A percentile compares a stretch with the other conserved stretches of the same genome.
These are phyloP conservation scores for Geococcyx californianus DNA, from an alignment of 2,113 vertebrate species.

Conservation along the genomic window DNA sequence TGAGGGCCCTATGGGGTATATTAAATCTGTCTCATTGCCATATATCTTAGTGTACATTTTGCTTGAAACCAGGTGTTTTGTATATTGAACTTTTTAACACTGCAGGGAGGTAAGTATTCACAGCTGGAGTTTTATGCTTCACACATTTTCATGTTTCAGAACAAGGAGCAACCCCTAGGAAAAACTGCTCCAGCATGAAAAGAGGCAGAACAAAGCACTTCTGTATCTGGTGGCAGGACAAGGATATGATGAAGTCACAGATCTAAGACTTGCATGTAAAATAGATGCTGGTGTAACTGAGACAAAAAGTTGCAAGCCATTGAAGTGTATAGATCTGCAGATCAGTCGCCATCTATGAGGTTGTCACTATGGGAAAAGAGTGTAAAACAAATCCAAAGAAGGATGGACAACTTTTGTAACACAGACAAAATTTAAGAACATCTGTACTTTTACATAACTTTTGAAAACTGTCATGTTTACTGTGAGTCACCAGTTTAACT, in stretches of 20 bases:
- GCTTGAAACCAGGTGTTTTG: conserved; percentile 86
- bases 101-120: conserved; percentile 85
- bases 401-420: conserved; percentile 1
- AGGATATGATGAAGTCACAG: conserved; percentile 72
- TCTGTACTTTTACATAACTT: conserved; percentile 11
- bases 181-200: conserved; percentile 68
- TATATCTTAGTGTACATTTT: conserved; percentile 82
- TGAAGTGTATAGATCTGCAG: conserved; percentile 39
- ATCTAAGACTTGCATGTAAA: conserved; percentile 72
- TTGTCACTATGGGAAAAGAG: conserved; percentile 16
- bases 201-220: conserved; percentile 73
- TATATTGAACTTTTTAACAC: conserved; percentile 86
- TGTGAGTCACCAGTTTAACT: conserved; percentile 36
- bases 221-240: conserved; percentile 74
- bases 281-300: conserved; percentile 44
- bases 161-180: conserved; percentile 76
- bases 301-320: conserved; percentile 60
- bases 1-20: conserved; percentile 81
- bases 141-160: conserved; percentile 86
- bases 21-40: conserved; percentile 82
- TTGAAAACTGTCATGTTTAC: neutral
- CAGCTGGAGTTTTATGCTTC: conserved; percentile 87
- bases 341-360: conserved; percentile 16
- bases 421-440: neutral
- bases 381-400: conserved; percentile 34